Base-by-base conservation (phyloP, 23 tunicate species). In the Styela clava region DNA sequence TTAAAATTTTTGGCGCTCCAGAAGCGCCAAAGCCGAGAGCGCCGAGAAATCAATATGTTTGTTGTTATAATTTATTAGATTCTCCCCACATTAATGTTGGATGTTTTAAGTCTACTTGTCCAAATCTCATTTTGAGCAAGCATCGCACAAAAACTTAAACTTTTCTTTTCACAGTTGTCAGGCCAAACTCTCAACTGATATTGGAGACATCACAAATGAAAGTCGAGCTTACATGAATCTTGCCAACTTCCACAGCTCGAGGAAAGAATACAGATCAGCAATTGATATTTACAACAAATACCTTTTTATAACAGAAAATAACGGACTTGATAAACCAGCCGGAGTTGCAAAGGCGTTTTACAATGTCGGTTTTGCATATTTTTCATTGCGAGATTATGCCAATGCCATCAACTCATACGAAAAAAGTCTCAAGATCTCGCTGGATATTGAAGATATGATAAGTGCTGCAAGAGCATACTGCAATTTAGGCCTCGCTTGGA, bases 301-400 rank as follows among this genome's bases (percentile, higher is more conserved):
- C 52, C 83, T 92, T 23, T 63, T 52, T n/a, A 67, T 82, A 31
- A 24, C 69, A 24, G 68, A 52, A 3, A 62, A 76, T 26, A 76
- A 22, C 0, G 64, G 31, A 5, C 32, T 84, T 1, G 78, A 91
- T 0, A 56, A 69, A 78, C 30, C 85, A 1, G 16, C 65, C 19
- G 89, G 97, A 12, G 35, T 62, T 61, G 88, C 94, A 0, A 79
- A 88, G 34, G 97, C 92, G 25, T 84, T 83, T n/a, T 92, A 92
- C 86, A 92, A 92, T 67, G 81, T 87, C 24, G 97, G 88, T 28
- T 92, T 87, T 61, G 97, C 97, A 2, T 68, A 69, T 36, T 92
- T 80, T 61, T 85, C 89, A 19, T 76, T 87, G 2, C 65, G 52
- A 28, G 83, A 87, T 7, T 87, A 63, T 61, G 64, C 67, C 24